phyloP scores from a whole-genome alignment of 1,140 invertebrate species.

The Monomorium pharaonis region DNA sequence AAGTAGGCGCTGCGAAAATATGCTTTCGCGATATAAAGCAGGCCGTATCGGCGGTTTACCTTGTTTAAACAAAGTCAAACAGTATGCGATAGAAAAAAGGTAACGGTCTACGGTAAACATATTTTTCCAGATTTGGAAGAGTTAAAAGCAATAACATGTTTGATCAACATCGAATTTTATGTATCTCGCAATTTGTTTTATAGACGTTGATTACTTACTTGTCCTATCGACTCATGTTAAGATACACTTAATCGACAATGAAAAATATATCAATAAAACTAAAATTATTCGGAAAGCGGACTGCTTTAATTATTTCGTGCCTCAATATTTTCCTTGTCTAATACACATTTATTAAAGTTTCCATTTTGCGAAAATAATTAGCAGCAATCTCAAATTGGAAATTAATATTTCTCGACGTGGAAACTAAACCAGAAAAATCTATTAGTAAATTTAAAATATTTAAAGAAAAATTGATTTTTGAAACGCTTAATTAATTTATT shows the following conservation, averaged over 20 bases:
- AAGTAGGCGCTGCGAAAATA: slow-evolving; percentile 25
- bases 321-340: background rate
- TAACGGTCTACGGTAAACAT: slow-evolving; percentile 16
- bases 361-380: background rate
- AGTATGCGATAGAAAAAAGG: slow-evolving; percentile 9
- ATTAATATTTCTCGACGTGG: background rate
- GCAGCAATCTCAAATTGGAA: background rate
- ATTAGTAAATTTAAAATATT: background rate
- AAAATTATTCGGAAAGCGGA: background rate
- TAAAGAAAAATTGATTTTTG: background rate
- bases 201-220: slow-evolving; percentile 18
- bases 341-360: background rate
- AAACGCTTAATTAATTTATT: background rate
- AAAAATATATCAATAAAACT: background rate
- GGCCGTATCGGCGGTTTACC: slow-evolving; percentile 25
- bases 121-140: slow-evolving; percentile 45
- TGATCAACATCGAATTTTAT: slow-evolving; percentile 38
- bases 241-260: background rate
- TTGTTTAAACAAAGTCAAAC: slow-evolving; percentile 47
- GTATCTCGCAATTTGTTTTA: background rate
- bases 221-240: background rate
- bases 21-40: slow-evolving; percentile 14
- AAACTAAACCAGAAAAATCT: background rate
- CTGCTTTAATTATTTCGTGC: background rate
- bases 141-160: slow-evolving; percentile 54